Evolutionary conservation across 2,113 vertebrate genomes (phyloP).

Genomic region (Emydura subglobosa): DNA sequence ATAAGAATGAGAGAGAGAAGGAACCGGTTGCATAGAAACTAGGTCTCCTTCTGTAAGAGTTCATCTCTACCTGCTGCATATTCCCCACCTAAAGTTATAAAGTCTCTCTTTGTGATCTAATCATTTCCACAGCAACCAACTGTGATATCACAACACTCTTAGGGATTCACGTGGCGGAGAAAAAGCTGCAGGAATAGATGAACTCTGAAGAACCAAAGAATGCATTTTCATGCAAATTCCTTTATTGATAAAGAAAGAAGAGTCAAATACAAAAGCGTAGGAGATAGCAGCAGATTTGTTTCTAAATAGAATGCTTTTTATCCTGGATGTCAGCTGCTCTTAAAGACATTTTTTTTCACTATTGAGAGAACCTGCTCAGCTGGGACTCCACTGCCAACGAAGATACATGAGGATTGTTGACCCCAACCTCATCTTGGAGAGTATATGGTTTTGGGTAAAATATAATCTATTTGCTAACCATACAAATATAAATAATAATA

Average conservation of each 20-base stretch:
- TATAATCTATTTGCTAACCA: neutral
- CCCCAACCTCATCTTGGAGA: neutral
- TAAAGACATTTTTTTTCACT: constrained; percentile 10
- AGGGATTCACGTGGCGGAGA: constrained; percentile 1
- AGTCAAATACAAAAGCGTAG: constrained; percentile 32
- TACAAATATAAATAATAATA: neutral
- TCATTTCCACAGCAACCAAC: constrained; percentile 32
- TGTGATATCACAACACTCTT: constrained; percentile 2
- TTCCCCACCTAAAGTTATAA: constrained; percentile 42
- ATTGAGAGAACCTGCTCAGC: constrained; percentile 34
- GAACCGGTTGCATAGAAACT: constrained; percentile 13
- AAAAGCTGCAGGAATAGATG: constrained; percentile 12
- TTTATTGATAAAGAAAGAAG: constrained; percentile 28
- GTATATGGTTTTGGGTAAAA: neutral
- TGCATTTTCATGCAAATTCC: constrained; percentile 53
- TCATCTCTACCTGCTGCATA: neutral
- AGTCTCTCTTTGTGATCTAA: constrained; percentile 39
- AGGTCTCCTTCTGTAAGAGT: constrained; percentile 18
- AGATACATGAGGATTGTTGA: neutral
- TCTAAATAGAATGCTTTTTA: constrained; percentile 47
- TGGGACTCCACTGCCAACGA: constrained; percentile 30
- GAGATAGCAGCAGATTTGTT: constrained; percentile 32
- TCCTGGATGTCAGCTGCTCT: constrained; percentile 41
- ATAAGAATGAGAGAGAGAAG: constrained; percentile 2
- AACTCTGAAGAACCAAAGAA: constrained; percentile 25